Evolutionary conservation across 2,797 vertebrate genomes (phyloP).

Genomic region (Leptodactylus fallax): DNA sequence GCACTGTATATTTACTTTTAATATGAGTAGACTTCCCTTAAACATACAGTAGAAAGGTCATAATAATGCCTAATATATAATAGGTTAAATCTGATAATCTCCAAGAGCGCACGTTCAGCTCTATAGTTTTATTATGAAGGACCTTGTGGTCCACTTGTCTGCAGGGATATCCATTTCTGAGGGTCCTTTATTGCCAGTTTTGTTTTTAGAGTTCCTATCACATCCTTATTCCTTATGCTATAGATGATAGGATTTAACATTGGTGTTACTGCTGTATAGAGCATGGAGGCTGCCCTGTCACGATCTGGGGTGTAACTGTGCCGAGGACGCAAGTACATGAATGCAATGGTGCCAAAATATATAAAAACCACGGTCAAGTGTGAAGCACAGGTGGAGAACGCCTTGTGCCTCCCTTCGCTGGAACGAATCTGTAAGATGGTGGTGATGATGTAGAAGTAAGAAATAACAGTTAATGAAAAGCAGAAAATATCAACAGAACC

Average conservation of each 20-base stretch:
- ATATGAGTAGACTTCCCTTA: no score
- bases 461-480: not conserved
- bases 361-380: not conserved
- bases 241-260: conserved; percentile 43
- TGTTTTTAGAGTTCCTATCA: not conserved
- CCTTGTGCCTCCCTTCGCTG: not conserved
- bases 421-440: not conserved
- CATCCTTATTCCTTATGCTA: conserved; percentile 10
- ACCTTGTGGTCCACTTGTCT: no score
- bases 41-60: no score
- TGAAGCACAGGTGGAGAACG: conserved; percentile 1
- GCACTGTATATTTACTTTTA: no score
- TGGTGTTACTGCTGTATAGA: conserved; percentile 15
- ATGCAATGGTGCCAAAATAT: not conserved
- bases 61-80: no score
- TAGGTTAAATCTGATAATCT: no score
- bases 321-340: not conserved
- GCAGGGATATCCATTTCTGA: no score
- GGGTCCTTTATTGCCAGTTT: no score
- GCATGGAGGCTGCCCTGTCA: no score
- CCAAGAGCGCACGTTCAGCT: no score
- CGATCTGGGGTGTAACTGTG: no score
- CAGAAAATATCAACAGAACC: not conserved
- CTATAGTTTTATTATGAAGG: no score
- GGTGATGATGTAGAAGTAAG: not conserved